Conservation (phyloP, 2,113 vertebrate genomes). For the Eolophus roseicapilla region DNA sequence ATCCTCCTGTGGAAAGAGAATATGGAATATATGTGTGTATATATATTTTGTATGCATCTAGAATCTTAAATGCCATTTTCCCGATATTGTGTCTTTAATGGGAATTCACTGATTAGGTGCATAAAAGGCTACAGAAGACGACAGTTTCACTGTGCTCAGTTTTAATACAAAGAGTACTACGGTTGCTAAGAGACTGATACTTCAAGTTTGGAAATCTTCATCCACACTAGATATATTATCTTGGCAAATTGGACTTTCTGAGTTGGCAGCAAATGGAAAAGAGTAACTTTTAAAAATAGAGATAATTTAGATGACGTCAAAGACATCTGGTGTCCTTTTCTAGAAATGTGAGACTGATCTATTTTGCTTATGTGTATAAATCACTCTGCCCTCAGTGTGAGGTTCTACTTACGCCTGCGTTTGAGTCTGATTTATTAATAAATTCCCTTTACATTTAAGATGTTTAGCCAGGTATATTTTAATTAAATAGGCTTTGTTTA, state of each 20-base stretch:
- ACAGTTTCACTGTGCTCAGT: conserved; percentile 24
- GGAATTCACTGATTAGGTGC: conserved; percentile 38
- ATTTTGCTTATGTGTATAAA: conserved; percentile 53
- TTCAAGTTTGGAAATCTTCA: conserved; percentile 66
- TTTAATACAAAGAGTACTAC: conserved; percentile 64
- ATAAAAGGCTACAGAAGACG: conserved; percentile 7
- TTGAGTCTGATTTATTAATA: background rate
- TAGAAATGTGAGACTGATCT: conserved; percentile 46
- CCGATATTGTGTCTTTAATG: conserved; percentile 9
- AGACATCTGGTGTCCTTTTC: conserved; percentile 64
- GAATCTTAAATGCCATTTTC: background rate
- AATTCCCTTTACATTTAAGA: background rate
- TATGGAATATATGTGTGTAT: background rate
- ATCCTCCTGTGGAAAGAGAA: background rate
- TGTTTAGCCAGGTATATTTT: background rate
- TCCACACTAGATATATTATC: conserved; percentile 31
- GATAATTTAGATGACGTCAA: conserved; percentile 60
- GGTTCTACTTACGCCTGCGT: background rate
- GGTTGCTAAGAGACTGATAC: conserved; percentile 71
- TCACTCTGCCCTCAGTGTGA: background rate
- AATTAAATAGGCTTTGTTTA: background rate
- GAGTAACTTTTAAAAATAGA: conserved; percentile 66
- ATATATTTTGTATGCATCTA: background rate
- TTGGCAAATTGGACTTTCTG: conserved; percentile 59
- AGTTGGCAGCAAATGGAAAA: conserved; percentile 60